Conservation (phyloP, 2,113 vertebrate species). For the Noctilio leporinus region DNA sequence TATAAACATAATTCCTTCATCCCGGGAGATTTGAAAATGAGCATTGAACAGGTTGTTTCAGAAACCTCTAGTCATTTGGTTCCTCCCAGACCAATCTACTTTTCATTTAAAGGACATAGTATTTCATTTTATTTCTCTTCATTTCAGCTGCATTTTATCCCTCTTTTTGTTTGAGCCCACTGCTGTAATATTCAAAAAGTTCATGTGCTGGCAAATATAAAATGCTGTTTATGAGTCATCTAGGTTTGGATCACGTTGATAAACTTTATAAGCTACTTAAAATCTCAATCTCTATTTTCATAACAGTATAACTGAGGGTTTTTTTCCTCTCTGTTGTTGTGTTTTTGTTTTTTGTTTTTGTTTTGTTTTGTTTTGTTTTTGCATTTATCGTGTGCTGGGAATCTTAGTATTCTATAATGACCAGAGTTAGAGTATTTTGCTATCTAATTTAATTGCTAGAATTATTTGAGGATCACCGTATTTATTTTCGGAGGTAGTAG, state of each 20-base stretch:
- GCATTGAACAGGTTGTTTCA: background rate
- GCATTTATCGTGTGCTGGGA: background rate
- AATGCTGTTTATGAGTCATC: background rate
- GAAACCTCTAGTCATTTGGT: background rate
- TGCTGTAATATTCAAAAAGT: background rate
- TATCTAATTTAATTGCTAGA: background rate
- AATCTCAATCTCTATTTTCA: background rate
- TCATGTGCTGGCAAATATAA: background rate
- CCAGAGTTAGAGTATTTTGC: background rate
- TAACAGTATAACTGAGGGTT: background rate
- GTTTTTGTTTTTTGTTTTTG: no score
- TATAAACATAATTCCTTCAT: background rate
- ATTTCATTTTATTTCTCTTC: background rate
- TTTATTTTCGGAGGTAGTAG: background rate
- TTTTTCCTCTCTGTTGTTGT: no score
- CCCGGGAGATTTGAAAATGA: background rate
- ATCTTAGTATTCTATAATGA: background rate
- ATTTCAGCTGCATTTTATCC: background rate
- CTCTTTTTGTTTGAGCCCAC: background rate
- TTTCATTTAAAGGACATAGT: background rate
- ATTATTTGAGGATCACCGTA: background rate
- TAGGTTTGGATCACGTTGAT: background rate
- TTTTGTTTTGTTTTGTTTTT: background rate
- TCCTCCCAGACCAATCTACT: background rate
- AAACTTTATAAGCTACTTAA: background rate